Evolutionary conservation across 2,888 invertebrate genomes (phyloP).

Genomic region (Lycocerus yunnanus): DNA sequence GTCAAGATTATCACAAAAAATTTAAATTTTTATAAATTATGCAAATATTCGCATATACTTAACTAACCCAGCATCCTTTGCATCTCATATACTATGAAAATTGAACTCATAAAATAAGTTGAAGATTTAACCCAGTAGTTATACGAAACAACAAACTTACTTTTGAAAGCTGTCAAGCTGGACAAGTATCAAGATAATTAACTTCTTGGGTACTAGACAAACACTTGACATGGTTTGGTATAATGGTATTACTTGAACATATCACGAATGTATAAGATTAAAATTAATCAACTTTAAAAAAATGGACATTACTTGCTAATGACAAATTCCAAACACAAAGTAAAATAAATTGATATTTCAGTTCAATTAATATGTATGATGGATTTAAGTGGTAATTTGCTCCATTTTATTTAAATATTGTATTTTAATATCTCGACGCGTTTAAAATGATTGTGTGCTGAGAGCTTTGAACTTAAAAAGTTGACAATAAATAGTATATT

Average conservation of each 20-base stretch:
- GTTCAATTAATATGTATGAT: neutral
- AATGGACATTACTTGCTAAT: neutral
- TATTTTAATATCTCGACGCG: neutral
- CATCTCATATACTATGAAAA: constrained; percentile 17
- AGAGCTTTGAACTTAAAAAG: neutral
- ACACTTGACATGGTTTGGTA: constrained; percentile 20
- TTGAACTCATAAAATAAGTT: constrained; percentile 11
- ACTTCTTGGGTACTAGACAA: constrained; percentile 10
- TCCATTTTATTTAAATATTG: neutral
- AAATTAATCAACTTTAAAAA: constrained; percentile 8
- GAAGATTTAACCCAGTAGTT: neutral
- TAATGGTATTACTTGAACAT: constrained; percentile 10
- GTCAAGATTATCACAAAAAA: neutral
- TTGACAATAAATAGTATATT: too few species aligned
- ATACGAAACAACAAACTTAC: constrained; percentile 6
- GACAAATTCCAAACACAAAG: neutral
- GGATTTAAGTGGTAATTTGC: neutral
- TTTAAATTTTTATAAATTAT: neutral
- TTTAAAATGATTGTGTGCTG: neutral
- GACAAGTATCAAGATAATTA: constrained; percentile 22
- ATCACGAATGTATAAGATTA: neutral
- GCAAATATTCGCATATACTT: constrained; percentile 6
- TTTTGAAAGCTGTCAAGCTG: constrained; percentile 14
- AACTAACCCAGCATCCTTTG: constrained; percentile 5
- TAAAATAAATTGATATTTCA: neutral